Conservation (phyloP, 1,140 invertebrate genomes). For the Drosophila melanica region DNA sequence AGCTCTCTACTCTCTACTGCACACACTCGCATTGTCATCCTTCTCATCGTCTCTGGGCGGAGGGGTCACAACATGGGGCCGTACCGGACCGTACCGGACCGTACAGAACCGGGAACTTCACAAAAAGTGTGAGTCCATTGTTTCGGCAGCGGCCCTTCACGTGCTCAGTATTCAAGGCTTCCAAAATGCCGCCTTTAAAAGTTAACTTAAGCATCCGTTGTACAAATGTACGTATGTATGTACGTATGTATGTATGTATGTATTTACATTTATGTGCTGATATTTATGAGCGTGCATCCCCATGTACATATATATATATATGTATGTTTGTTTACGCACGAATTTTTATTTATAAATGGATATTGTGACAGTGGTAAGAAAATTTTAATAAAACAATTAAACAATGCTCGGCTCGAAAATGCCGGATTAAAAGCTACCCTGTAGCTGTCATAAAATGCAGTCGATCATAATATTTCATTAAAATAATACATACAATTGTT, state of each 20-base stretch:
- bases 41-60: not conserved
- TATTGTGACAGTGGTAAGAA: too few species aligned
- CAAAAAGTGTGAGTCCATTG: conserved; percentile 30
- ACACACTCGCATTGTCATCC: not conserved
- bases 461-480: too few species aligned
- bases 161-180: conserved; percentile 1
- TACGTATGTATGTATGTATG: not conserved
- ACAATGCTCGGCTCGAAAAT: too few species aligned
- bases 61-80: conserved; percentile 14
- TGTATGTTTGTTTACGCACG: too few species aligned
- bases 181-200: conserved; percentile 4
- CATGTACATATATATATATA: too few species aligned
- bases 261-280: not conserved
- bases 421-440: too few species aligned
- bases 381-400: too few species aligned
- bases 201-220: not conserved
- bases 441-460: too few species aligned
- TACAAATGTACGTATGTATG: not conserved
- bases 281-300: too few species aligned
- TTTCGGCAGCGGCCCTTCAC: conserved; percentile 1
- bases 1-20: not conserved
- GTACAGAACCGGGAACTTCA: not conserved
- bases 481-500: too few species aligned
- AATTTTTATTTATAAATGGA: too few species aligned
- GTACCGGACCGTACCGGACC: not conserved